phyloP scores from a whole-genome alignment of 2,888 invertebrate genomes.

The Ptilodon capucinus region DNA sequence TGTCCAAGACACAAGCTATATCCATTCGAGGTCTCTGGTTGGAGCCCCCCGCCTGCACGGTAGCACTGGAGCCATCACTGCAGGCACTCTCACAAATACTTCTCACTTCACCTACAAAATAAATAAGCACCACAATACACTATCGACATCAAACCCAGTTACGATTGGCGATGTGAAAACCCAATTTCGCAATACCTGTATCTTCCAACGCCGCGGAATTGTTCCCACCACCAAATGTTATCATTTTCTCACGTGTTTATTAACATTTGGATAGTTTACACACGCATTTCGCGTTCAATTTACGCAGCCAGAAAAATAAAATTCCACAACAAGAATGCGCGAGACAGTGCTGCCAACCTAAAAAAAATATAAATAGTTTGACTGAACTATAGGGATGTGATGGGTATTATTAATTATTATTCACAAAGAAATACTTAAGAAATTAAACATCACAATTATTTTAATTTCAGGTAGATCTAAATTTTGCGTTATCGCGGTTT shows the following conservation, averaged over 20 bases:
- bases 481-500: too few relatives aligned
- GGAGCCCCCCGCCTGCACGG: conserved; percentile 66
- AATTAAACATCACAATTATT: too few relatives aligned
- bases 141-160: conserved; percentile 42
- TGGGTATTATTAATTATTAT: too few relatives aligned
- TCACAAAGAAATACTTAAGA: too few relatives aligned
- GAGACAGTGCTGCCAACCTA: conserved; percentile 18
- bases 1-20: conserved; percentile 93
- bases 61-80: conserved; percentile 79
- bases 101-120: conserved; percentile 71
- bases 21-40: conserved; percentile 88
- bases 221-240: conserved; percentile 72
- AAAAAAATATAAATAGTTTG: neutral
- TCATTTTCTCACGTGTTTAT: conserved; percentile 69
- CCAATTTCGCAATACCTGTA: conserved; percentile 62
- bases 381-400: neutral
- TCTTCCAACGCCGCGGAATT: conserved; percentile 69
- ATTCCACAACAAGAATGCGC: conserved; percentile 56
- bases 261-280: conserved; percentile 66
- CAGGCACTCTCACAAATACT: conserved; percentile 80
- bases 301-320: conserved; percentile 51
- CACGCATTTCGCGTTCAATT: conserved; percentile 52
- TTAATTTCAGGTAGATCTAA: too few relatives aligned
- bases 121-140: conserved; percentile 31
- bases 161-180: conserved; percentile 34